These are phyloP conservation scores for Netelia inedita DNA, from an alignment of 2,888 invertebrate genomes.

Conservation along the genomic window DNA sequence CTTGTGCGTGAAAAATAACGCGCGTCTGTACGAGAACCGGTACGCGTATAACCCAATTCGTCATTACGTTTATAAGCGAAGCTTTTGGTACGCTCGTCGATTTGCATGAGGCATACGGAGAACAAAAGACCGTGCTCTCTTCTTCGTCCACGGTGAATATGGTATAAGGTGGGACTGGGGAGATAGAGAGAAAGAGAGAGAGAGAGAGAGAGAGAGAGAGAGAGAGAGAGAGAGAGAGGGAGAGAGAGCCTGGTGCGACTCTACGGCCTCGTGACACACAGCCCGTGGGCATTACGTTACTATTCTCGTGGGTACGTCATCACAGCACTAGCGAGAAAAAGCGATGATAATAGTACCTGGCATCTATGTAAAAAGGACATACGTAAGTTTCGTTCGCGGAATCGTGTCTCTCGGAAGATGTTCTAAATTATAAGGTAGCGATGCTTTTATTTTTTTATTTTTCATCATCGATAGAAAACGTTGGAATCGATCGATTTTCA, in stretches of 20 bases:
- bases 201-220: too few relatives aligned
- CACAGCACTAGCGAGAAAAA: conserved; percentile 26
- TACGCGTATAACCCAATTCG: conserved; percentile 56
- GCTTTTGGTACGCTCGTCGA: conserved; percentile 9
- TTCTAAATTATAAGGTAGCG: conserved; percentile 17
- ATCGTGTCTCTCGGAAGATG: conserved; percentile 34
- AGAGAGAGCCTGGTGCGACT: conserved; percentile 30
- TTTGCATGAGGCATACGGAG: conserved; percentile 57
- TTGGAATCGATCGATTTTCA: conserved; percentile 16
- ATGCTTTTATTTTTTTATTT: background rate
- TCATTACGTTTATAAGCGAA: conserved; percentile 16
- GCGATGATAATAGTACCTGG: conserved; percentile 8
- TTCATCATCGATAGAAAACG: background rate
- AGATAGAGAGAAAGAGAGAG: too few relatives aligned
- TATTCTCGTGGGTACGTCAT: conserved; percentile 48
- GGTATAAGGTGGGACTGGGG: conserved; percentile 59
- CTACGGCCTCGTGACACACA: conserved; percentile 67
- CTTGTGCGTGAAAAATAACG: conserved; percentile 16
- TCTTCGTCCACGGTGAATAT: conserved; percentile 44
- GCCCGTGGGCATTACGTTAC: conserved; percentile 51
- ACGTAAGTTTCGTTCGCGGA: conserved; percentile 40
- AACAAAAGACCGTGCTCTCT: conserved; percentile 60
- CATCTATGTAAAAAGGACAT: background rate
- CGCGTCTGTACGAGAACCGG: background rate
- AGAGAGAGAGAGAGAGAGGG: too few relatives aligned